Conservation (phyloP, 1,140 invertebrate species). For the Drosophila ercepeae region DNA sequence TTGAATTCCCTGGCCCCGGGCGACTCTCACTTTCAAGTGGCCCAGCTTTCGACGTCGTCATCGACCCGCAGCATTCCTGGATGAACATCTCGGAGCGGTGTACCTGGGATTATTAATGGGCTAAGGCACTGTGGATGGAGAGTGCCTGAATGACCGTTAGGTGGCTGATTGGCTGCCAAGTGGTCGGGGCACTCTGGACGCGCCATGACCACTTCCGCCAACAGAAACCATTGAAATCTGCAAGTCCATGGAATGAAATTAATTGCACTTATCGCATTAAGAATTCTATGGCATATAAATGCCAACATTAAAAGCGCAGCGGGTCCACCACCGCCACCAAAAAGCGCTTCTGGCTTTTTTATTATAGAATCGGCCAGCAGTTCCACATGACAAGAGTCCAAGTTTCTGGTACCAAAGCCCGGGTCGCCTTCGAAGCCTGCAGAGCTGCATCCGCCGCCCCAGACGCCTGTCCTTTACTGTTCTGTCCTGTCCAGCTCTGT, state of each 20-base stretch:
- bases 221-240: constrained; percentile 16
- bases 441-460: constrained; percentile 49
- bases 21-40: constrained; percentile 5
- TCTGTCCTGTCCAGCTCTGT: background rate
- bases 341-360: constrained; percentile 42
- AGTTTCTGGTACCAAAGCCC: background rate
- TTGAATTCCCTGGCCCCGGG: constrained; percentile 35
- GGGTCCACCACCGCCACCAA: constrained; percentile 17
- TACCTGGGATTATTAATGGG: constrained; percentile 36
- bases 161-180: background rate
- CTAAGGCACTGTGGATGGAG: constrained; percentile 27
- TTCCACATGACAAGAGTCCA: constrained; percentile 41
- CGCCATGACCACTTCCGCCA: constrained; percentile 38
- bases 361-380: constrained; percentile 34
- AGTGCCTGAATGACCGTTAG: constrained; percentile 31
- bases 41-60: constrained; percentile 1
- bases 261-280: constrained; percentile 42
- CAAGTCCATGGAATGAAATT: constrained; percentile 23
- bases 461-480: constrained; percentile 1
- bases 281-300: constrained; percentile 42
- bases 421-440: constrained; percentile 16
- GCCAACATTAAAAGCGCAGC: constrained; percentile 41
- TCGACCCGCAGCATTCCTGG: constrained; percentile 71
- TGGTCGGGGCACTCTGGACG: background rate
- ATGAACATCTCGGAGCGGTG: constrained; percentile 5